These are phyloP conservation scores for Synodontis membranacea DNA, from an alignment of 2,113 vertebrate species.

Conservation along the genomic window DNA sequence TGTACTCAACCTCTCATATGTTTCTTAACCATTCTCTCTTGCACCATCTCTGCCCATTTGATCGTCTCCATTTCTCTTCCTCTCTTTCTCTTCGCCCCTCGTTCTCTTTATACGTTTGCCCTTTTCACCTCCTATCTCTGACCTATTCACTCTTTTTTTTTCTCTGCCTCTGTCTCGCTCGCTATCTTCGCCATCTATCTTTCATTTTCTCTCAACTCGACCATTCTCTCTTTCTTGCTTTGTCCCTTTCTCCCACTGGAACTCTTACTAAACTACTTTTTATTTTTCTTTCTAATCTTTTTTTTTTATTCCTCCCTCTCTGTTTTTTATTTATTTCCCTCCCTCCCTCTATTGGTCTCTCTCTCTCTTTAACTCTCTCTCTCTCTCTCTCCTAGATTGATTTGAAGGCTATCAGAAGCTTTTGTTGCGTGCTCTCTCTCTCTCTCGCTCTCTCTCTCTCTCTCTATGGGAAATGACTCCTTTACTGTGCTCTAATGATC, in stretches of 20 bases:
- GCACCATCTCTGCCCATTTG: neutral
- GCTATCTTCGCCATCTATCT: neutral
- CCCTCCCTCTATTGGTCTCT: neutral
- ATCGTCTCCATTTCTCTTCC: constrained; percentile 3
- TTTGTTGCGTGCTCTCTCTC: neutral
- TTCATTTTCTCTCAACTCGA: neutral
- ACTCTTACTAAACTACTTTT: neutral
- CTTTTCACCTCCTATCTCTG: constrained; percentile 2
- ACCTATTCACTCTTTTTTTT: constrained; percentile 17
- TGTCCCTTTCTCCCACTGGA: neutral
- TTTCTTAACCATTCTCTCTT: neutral
- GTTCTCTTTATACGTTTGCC: constrained; percentile 3
- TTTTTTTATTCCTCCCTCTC: neutral
- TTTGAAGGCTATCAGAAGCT: constrained; percentile 21
- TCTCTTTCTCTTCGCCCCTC: neutral
- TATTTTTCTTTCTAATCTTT: neutral
- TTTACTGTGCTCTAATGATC: constrained; percentile 47
- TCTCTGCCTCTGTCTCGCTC: neutral
- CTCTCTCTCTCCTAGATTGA: neutral
- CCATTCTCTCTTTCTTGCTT: neutral
- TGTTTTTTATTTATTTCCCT: neutral
- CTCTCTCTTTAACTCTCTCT: neutral
- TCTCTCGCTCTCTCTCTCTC: constrained; percentile 9
- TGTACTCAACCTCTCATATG: neutral
- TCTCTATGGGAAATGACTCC: constrained; percentile 30